These are phyloP conservation scores for Labeo catla DNA, from an alignment of 2,113 vertebrate genomes.

Conservation along the genomic window DNA sequence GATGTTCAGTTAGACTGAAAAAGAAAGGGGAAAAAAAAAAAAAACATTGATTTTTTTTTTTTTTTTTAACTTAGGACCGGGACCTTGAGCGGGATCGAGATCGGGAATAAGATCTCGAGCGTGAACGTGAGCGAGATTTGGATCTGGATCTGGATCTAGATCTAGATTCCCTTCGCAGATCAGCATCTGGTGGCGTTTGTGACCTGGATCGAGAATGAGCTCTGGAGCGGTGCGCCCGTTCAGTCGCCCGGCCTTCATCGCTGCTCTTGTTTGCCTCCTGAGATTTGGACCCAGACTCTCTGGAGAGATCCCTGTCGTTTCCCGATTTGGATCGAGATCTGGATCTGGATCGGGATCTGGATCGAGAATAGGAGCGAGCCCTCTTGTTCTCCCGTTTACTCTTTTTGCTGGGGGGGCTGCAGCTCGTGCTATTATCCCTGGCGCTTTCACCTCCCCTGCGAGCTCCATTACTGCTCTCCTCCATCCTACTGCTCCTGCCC, in stretches of 20 bases:
- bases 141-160: conserved; percentile 46
- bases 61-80: conserved; percentile 35
- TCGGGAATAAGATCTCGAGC: conserved; percentile 24
- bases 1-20: neutral
- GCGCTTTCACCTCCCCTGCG: conserved; percentile 71
- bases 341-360: conserved; percentile 76
- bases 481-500: conserved; percentile 70
- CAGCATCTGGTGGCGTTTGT: neutral
- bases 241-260: conserved; percentile 60
- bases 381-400: conserved; percentile 85
- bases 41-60: too few species aligned
- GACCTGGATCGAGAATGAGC: conserved; percentile 35
- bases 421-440: conserved; percentile 74
- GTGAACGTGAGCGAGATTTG: conserved; percentile 38
- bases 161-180: conserved; percentile 26
- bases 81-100: conserved; percentile 52
- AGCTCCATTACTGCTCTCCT: conserved; percentile 68
- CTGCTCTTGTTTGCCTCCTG: conserved; percentile 66
- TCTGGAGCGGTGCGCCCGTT: conserved; percentile 61
- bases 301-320: conserved; percentile 66
- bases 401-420: conserved; percentile 84
- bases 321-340: conserved; percentile 53
- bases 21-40: neutral
- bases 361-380: conserved; percentile 75
- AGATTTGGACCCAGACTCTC: conserved; percentile 70